Percentiles rank a stretch among this genome's conserved stretches.
Conservation (phyloP, 2,888 invertebrate genomes). For the Sinodicranocentrus sp. region DNA sequence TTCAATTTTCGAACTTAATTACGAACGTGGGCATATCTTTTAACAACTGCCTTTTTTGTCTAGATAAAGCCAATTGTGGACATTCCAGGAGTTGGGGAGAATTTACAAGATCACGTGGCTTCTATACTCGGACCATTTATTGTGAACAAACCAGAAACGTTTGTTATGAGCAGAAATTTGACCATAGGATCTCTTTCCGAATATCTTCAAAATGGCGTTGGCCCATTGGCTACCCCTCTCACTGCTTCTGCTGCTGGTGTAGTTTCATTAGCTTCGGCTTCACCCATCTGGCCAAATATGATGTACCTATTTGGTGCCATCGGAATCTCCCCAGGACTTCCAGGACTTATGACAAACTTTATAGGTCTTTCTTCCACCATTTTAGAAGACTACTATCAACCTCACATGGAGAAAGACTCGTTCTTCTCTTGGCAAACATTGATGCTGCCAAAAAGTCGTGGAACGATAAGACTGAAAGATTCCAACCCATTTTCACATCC, state of each 20-base stretch:
- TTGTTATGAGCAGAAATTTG: neutral
- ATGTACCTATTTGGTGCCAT: neutral
- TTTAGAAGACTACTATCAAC: neutral
- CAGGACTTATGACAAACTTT: neutral
- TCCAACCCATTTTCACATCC: constrained; percentile 24
- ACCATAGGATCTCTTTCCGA: neutral
- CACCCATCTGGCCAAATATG: constrained; percentile 49
- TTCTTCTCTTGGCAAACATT: constrained; percentile 21
- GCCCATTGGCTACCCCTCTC: neutral
- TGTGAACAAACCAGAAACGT: constrained; percentile 21
- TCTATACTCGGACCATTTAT: constrained; percentile 69
- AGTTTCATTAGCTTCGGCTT: neutral
- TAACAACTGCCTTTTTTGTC: neutral
- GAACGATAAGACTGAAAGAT: constrained; percentile 34
- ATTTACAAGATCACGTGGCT: constrained; percentile 70
- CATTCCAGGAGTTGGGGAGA: constrained; percentile 69
- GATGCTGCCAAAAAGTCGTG: constrained; percentile 41
- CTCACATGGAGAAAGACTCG: constrained; percentile 27
- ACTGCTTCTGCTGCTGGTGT: constrained; percentile 1
- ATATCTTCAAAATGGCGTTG: neutral
- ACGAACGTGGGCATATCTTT: neutral
- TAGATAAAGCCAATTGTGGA: constrained; percentile 52
- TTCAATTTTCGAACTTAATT: too few species aligned
- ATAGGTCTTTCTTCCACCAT: neutral
- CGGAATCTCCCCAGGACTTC: neutral